phyloP scores from a whole-genome alignment of 2,113 vertebrate genomes.

The Emydura subglobosa region DNA sequence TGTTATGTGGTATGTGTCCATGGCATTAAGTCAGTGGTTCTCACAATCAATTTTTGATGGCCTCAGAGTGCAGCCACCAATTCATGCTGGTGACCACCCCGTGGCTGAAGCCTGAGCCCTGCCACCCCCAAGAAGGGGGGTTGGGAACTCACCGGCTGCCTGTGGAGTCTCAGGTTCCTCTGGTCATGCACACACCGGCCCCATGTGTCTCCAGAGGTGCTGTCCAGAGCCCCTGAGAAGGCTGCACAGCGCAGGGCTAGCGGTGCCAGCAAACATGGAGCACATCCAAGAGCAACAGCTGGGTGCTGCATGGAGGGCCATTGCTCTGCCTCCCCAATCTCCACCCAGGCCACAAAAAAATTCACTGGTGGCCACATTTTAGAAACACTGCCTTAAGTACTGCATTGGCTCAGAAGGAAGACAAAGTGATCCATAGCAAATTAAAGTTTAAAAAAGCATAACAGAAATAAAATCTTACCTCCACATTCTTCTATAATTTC shows the following conservation, averaged over 20 bases:
- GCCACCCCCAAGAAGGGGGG: too few relatives aligned
- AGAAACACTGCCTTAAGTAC: neutral
- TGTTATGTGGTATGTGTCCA: neutral
- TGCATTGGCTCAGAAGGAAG: neutral
- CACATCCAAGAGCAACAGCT: neutral
- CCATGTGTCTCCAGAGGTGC: neutral
- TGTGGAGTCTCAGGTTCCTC: neutral
- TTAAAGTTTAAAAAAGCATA: neutral
- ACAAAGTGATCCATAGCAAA: neutral
- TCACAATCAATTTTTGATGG: neutral
- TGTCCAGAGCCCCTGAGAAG: too few relatives aligned
- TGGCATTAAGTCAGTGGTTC: neutral
- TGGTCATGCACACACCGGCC: neutral
- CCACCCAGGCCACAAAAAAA: neutral
- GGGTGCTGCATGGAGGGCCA: neutral
- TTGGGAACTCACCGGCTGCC: neutral
- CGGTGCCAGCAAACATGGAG: neutral
- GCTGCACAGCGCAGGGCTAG: neutral
- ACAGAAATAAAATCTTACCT: slow-evolving; percentile 80
- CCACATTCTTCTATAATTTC: slow-evolving; percentile 99
- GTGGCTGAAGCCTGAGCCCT: neutral
- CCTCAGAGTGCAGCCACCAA: neutral
- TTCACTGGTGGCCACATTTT: neutral
- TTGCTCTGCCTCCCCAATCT: neutral
- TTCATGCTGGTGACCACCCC: neutral